Evolutionary conservation across 2,797 vertebrate genomes (phyloP).

Genomic region (Sebastes taczanowskii): DNA sequence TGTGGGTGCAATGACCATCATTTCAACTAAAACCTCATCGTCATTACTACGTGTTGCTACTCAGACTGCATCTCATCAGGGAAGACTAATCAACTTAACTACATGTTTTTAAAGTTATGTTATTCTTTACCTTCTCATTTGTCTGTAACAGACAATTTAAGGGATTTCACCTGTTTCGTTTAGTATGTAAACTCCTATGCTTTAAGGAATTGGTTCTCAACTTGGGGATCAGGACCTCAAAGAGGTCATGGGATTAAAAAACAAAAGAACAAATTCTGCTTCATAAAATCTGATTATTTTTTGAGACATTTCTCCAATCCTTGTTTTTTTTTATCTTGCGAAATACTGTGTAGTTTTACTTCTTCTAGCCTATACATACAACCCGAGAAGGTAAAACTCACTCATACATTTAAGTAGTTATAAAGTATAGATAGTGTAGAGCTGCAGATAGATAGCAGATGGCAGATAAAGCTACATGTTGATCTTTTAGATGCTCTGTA

Average conservation of each 20-base stretch:
- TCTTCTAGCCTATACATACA: not conserved
- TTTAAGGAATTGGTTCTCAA: not conserved
- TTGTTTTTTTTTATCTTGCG: not conserved
- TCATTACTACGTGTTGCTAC: not conserved
- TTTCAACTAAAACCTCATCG: not conserved
- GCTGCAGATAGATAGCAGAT: not conserved
- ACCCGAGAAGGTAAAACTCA: not conserved
- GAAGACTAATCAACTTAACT: not conserved
- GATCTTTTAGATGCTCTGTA: not conserved
- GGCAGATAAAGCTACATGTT: not conserved
- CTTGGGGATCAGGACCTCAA: not conserved
- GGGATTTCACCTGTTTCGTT: not conserved
- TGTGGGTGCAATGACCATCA: slow-evolving; percentile 23
- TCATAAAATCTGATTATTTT: not conserved
- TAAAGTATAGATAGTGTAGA: not conserved
- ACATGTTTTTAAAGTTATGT: not conserved
- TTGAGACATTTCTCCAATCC: not conserved
- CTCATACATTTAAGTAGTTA: too few relatives aligned
- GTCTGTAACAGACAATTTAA: not conserved
- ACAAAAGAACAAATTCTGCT: too few relatives aligned
- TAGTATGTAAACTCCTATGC: not conserved
- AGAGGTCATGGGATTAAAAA: not conserved
- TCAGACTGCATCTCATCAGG: not conserved
- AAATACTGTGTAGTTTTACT: not conserved
- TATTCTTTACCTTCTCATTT: not conserved